phyloP scores from a whole-genome alignment of 2,797 vertebrate species.

The Alectoris magna region DNA sequence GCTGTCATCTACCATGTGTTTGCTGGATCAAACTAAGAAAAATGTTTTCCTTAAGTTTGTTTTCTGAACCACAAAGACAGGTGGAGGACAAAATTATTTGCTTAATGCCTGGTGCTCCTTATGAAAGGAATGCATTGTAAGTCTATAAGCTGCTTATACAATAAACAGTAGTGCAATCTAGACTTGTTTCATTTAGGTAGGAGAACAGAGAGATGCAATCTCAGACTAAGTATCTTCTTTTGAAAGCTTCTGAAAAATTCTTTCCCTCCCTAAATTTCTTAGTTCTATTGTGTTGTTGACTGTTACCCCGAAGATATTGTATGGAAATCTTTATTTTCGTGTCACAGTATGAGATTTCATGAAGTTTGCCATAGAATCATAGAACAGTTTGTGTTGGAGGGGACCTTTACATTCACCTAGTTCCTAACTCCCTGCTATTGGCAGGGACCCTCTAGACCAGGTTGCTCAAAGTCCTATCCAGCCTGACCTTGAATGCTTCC shows the following conservation, averaged over 20 bases:
- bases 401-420: too few relatives aligned
- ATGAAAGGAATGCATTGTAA: not conserved
- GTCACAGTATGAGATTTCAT: not conserved
- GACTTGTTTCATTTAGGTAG: not conserved
- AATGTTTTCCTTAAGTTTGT: not conserved
- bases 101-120: not conserved
- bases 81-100: not conserved
- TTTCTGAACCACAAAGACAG: constrained; percentile 30
- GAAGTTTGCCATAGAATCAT: not conserved
- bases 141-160: not conserved
- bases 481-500: too few relatives aligned
- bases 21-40: not conserved
- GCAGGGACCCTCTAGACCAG: too few relatives aligned
- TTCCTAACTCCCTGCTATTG: too few relatives aligned
- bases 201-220: not conserved
- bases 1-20: not conserved
- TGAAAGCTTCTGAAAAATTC: constrained; percentile 3
- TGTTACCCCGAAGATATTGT: not conserved
- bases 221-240: constrained; percentile 1
- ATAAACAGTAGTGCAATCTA: not conserved
- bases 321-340: constrained; percentile 1
- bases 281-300: not conserved
- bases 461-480: too few relatives aligned
- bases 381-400: too few relatives aligned
- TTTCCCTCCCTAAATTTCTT: not conserved